Base-by-base conservation (phyloP, 2,888 invertebrate species). In the Morpho achilles region DNA sequence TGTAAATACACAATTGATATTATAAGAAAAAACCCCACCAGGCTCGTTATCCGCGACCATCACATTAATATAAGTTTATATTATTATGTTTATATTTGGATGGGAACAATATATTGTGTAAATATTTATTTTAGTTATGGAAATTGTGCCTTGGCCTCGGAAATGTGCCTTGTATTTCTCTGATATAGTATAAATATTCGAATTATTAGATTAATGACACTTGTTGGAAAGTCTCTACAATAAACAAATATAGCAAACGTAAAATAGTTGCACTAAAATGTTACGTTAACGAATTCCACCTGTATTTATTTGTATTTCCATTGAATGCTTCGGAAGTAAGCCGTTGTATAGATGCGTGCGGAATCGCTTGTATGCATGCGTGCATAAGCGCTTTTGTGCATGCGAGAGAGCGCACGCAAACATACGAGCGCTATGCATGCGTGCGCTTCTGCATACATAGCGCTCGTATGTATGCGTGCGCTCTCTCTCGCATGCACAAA, bases 31-130 rank as follows among this genome's bases (percentile, higher is more conserved):
- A 40, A 56, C 56, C 61, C 59, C 61, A 62, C 61, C 61, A 61
- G 53, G 61, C 53, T 59, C 53, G 53, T 62, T 1, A 16, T 59
- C 56, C 53, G 56, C 56, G 59, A 59, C 50, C 59, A 59, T 59
- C 59, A 54, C 56, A 59, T 48, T 55, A 55, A 55, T 54, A 32
- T 56, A 59, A 59, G 59, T 56, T 62, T 46, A 40, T 53, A 46
- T 53, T 23, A 48, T 42, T 48, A 16, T 10, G 10, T 53, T 56
- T 53, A 51, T 47, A 32, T 32, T 53, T 43, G 46, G 44, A 50
- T 53, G 43, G 53, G 52, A 59, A 47, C 55, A 53, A 46, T 44
- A 22, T 8, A n/a, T 52, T 48, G 47, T 58, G 48, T 55, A 51
- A 54, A 43, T 58, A 45, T 55, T 57, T 58, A 48, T 58, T 60